Evolutionary conservation across 1,140 invertebrate genomes (phyloP).

Genomic region (Elysia chlorotica): DNA sequence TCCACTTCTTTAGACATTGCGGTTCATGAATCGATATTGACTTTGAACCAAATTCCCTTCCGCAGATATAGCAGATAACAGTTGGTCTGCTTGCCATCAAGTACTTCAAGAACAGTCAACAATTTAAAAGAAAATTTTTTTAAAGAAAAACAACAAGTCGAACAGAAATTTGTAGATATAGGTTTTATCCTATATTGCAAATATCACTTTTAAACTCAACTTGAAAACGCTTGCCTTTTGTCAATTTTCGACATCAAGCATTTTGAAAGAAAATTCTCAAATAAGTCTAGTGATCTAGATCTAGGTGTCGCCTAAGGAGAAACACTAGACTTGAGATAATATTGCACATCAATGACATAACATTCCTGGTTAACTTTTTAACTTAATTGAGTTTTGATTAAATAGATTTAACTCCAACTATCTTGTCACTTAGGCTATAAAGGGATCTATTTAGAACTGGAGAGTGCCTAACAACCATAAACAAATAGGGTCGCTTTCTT

Average conservation of each 20-base stretch:
- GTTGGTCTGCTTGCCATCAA: conserved; percentile 26
- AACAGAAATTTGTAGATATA: too few species aligned
- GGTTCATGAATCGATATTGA: conserved; percentile 78
- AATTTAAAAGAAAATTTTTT: too few species aligned
- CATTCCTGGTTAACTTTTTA: not conserved
- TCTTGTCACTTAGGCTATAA: not conserved
- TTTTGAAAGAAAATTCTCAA: too few species aligned
- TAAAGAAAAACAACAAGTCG: too few species aligned
- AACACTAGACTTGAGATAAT: not conserved
- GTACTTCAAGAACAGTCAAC: too few species aligned
- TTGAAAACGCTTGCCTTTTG: too few species aligned
- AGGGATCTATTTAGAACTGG: not conserved
- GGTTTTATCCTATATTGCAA: too few species aligned
- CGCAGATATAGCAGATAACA: conserved; percentile 63
- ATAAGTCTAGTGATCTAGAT: too few species aligned
- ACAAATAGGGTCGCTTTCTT: not conserved
- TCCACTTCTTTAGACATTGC: conserved; percentile 79
- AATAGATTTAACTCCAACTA: not conserved
- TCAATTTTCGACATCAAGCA: too few species aligned
- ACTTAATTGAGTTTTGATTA: not conserved
- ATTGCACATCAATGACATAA: not conserved
- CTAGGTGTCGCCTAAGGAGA: conserved; percentile 25
- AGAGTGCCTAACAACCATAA: not conserved
- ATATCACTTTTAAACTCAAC: too few species aligned
- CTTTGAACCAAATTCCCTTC: conserved; percentile 61